A percentile compares a stretch with the other conserved stretches of the same genome.
These are phyloP conservation scores for Spisula solida DNA, from an alignment of 2,888 invertebrate genomes.

Conservation along the genomic window DNA sequence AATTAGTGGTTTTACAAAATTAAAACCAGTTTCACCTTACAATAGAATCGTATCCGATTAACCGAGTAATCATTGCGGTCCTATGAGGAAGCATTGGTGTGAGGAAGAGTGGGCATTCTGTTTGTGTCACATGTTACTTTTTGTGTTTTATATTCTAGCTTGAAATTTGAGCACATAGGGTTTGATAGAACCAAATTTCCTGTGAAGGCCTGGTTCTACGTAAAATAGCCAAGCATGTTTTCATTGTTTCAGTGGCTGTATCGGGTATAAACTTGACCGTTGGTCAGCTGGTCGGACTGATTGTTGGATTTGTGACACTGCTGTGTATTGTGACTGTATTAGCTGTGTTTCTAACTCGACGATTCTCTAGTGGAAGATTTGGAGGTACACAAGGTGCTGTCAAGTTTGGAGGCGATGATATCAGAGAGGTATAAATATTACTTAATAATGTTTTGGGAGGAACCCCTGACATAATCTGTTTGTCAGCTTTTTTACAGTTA, in stretches of 20 bases:
- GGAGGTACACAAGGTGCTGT: conserved; percentile 52
- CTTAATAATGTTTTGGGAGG: not conserved
- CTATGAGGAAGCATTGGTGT: no score
- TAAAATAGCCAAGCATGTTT: not conserved
- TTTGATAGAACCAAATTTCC: not conserved
- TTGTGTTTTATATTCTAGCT: no score
- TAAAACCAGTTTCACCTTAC: no score
- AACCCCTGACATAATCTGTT: no score
- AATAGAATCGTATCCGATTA: no score
- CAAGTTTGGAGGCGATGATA: conserved; percentile 63
- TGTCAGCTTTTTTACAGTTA: no score
- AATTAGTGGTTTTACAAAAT: no score
- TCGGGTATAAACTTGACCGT: conserved; percentile 61
- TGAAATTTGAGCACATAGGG: not conserved
- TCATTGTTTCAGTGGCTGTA: conserved; percentile 28
- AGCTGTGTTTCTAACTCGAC: conserved; percentile 65
- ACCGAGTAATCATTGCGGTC: no score
- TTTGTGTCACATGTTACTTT: no score
- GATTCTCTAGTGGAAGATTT: conserved; percentile 65
- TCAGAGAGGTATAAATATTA: not conserved
- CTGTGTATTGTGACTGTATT: conserved; percentile 58
- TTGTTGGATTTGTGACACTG: conserved; percentile 68
- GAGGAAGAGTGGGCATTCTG: no score
- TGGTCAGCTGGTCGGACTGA: conserved; percentile 70
- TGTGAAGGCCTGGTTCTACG: not conserved